Conservation (phyloP, 2,888 invertebrate species). For the Schrankia costaestrigalis region DNA sequence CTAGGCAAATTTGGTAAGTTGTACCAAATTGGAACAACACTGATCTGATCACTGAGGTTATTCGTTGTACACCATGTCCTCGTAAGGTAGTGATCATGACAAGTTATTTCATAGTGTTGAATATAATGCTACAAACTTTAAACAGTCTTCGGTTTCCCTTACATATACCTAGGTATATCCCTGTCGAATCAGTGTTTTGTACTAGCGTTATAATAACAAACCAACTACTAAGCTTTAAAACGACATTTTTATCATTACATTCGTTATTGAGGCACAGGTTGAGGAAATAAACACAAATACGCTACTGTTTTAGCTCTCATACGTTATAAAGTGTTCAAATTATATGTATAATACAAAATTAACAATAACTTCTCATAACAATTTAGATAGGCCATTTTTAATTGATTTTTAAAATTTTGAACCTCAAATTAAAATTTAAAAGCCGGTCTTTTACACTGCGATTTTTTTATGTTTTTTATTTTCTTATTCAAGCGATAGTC, state of each 20-base stretch:
- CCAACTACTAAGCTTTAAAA: constrained; percentile 53
- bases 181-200: constrained; percentile 77
- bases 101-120: constrained; percentile 52
- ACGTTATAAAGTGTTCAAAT: constrained; percentile 12
- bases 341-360: constrained; percentile 12
- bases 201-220: constrained; percentile 69
- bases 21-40: constrained; percentile 71
- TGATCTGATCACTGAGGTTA: constrained; percentile 57
- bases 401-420: constrained; percentile 9
- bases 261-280: constrained; percentile 48
- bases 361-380: constrained; percentile 18
- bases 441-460: constrained; percentile 23
- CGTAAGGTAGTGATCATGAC: constrained; percentile 47
- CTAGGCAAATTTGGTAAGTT: constrained; percentile 66
- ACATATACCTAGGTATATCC: constrained; percentile 69
- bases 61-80: constrained; percentile 43
- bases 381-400: constrained; percentile 26
- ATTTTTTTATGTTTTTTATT: neutral
- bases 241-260: constrained; percentile 37
- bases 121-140: constrained; percentile 72
- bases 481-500: neutral
- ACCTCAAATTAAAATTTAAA: constrained; percentile 12
- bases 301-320: constrained; percentile 16
- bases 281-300: constrained; percentile 39
- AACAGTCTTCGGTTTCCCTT: constrained; percentile 78